These are phyloP conservation scores for Cassiopea xamachana DNA, from an alignment of 30 jellyfish, hydroid and myxozoan genomes.

Conservation along the genomic window DNA sequence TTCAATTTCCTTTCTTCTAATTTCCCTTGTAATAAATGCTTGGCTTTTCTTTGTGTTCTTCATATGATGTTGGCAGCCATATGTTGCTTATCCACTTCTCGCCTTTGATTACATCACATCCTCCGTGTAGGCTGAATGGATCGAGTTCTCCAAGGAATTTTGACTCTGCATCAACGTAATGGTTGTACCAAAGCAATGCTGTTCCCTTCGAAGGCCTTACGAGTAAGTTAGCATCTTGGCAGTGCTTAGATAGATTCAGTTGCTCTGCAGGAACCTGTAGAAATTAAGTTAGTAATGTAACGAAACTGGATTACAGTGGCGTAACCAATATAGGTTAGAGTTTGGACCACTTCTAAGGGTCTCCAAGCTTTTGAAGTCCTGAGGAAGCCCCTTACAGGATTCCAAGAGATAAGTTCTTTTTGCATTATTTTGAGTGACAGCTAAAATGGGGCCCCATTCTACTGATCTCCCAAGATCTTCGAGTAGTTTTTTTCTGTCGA, in stretches of 20 bases:
- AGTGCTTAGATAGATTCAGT: conserved; percentile 77
- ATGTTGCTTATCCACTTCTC: conserved; percentile 97
- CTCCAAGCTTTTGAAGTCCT: too few relatives aligned
- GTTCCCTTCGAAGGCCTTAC: conserved; percentile 85
- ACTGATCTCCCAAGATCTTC: too few relatives aligned
- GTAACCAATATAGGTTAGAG: not conserved
- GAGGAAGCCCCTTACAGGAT: not conserved
- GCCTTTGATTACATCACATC: conserved; percentile 96
- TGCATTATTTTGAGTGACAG: too few relatives aligned
- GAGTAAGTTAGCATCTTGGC: conserved; percentile 90
- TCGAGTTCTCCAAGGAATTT: conserved; percentile 97
- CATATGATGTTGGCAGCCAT: conserved; percentile 98
- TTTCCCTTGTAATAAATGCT: conserved; percentile 75
- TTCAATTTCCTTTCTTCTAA: too few relatives aligned
- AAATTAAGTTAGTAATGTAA: not conserved
- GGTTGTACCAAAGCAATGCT: conserved; percentile 98
- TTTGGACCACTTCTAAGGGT: not conserved
- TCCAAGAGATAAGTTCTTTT: not conserved
- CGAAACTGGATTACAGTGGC: not conserved
- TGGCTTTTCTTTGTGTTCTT: conserved; percentile 64
- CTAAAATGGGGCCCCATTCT: too few relatives aligned
- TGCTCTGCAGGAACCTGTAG: conserved; percentile 58
- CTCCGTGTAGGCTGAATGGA: conserved; percentile 92
- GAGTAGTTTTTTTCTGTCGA: too few relatives aligned
- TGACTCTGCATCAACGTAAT: conserved; percentile 67